phyloP scores from a whole-genome alignment of 2,888 invertebrate genomes.

The Nymphalis c-album region DNA sequence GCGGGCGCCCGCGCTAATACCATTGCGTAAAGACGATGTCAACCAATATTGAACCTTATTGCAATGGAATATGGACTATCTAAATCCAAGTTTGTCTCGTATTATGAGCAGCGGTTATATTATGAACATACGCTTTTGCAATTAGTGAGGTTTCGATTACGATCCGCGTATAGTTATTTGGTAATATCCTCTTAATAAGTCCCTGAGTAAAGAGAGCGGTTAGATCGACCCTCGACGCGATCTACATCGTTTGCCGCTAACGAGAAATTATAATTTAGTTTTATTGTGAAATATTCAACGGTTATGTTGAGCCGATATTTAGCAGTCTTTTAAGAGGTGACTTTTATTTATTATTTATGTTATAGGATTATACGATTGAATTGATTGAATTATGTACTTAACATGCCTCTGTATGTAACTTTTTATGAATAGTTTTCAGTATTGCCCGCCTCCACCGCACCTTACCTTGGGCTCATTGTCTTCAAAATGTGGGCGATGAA shows the following conservation, averaged over 20 bases:
- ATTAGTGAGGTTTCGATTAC: constrained; percentile 46
- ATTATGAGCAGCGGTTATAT: constrained; percentile 29
- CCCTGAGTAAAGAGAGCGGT: constrained; percentile 35
- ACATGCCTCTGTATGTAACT: not conserved
- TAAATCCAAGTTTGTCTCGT: constrained; percentile 17
- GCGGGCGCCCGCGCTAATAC: not conserved
- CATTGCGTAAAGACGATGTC: constrained; percentile 1
- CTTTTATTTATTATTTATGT: too few relatives aligned
- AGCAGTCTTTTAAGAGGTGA: not conserved
- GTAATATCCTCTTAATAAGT: constrained; percentile 46
- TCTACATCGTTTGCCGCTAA: constrained; percentile 3
- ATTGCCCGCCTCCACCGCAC: constrained; percentile 21
- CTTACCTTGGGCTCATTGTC: constrained; percentile 36
- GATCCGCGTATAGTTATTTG: constrained; percentile 46
- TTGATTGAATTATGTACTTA: not conserved
- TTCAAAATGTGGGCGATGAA: constrained; percentile 41
- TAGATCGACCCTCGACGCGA: constrained; percentile 21
- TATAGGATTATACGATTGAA: too few relatives aligned
- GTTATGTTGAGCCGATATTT: not conserved
- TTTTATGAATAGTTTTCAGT: not conserved
- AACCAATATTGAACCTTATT: constrained; percentile 2
- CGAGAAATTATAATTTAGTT: constrained; percentile 3
- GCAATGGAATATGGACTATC: constrained; percentile 11
- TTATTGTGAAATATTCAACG: not conserved
- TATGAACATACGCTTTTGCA: constrained; percentile 38